phyloP scores from a whole-genome alignment of 2,797 vertebrate species.

The Chrosomus eos region DNA sequence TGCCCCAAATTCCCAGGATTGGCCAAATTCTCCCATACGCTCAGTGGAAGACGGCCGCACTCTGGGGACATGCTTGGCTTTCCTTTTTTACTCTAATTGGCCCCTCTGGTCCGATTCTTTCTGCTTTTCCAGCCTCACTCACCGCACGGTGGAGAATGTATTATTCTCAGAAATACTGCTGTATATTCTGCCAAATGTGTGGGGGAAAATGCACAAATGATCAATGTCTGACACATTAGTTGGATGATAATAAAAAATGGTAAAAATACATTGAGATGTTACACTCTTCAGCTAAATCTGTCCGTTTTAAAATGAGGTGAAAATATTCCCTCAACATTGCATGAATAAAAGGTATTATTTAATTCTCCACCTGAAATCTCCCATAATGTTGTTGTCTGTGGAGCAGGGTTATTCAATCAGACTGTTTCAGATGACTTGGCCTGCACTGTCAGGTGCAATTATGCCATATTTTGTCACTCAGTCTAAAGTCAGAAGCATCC shows the following conservation, averaged over 20 bases:
- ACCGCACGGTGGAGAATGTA: constrained; percentile 9
- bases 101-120: constrained; percentile 43
- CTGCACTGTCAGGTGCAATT: constrained; percentile 48
- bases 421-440: constrained; percentile 37
- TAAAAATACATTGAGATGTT: not conserved
- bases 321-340: not conserved
- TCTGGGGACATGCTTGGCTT: constrained; percentile 46
- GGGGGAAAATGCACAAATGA: not conserved
- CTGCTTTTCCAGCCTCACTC: constrained; percentile 39
- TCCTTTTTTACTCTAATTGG: constrained; percentile 51
- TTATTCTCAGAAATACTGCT: constrained; percentile 37
- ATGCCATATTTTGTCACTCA: constrained; percentile 34
- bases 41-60: constrained; percentile 24
- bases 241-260: constrained; percentile 4
- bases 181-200: constrained; percentile 21
- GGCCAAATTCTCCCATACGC: constrained; percentile 43
- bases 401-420: constrained; percentile 15
- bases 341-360: not conserved
- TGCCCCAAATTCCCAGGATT: constrained; percentile 49
- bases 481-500: not conserved
- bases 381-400: constrained; percentile 9
- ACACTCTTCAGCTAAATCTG: not conserved
- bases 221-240: not conserved
- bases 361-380: not conserved
- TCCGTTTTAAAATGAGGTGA: not conserved